Conservation (phyloP, 2,888 invertebrate species). For the Ypsolopha sequella region DNA sequence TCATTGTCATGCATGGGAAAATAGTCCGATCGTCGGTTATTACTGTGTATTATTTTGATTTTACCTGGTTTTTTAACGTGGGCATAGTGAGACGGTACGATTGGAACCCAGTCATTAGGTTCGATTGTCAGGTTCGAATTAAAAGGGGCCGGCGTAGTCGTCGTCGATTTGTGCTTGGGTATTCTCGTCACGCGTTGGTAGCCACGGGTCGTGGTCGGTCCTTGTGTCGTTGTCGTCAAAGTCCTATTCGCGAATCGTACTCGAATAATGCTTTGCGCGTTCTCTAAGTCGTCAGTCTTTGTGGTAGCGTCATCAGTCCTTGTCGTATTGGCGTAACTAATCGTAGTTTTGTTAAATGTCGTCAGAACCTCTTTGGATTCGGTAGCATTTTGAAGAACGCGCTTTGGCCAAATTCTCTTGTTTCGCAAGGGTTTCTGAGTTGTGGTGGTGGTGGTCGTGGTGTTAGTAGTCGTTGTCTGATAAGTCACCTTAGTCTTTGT, state of each 20-base stretch:
- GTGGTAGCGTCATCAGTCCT: slow-evolving; percentile 22
- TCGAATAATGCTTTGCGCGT: slow-evolving; percentile 20
- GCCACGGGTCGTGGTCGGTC: slow-evolving; percentile 28
- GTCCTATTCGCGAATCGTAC: slow-evolving; percentile 1
- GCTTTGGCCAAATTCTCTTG: slow-evolving; percentile 62
- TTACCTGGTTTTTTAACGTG: background rate
- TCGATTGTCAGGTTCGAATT: slow-evolving; percentile 15
- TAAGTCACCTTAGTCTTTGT: slow-evolving; percentile 1
- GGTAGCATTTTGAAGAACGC: slow-evolving; percentile 18
- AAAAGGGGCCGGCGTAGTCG: slow-evolving; percentile 4
- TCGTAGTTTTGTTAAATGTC: slow-evolving; percentile 16
- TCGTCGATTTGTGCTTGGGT: slow-evolving; percentile 32
- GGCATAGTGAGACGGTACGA: slow-evolving; percentile 47
- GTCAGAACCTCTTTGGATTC: slow-evolving; percentile 11
- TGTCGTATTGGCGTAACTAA: slow-evolving; percentile 16
- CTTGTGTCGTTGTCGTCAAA: slow-evolving; percentile 17
- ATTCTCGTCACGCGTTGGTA: slow-evolving; percentile 49
- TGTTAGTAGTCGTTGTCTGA: slow-evolving; percentile 14
- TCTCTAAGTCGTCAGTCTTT: slow-evolving; percentile 30
- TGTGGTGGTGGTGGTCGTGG: slow-evolving; percentile 35
- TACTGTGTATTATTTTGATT: slow-evolving; percentile 11
- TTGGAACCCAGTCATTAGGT: slow-evolving; percentile 59
- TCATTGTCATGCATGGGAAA: background rate
- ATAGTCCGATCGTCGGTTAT: slow-evolving; percentile 36
- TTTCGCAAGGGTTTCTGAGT: slow-evolving; percentile 45